phyloP scores from a whole-genome alignment of 1,140 invertebrate genomes.

The Chlorops oryzae region DNA sequence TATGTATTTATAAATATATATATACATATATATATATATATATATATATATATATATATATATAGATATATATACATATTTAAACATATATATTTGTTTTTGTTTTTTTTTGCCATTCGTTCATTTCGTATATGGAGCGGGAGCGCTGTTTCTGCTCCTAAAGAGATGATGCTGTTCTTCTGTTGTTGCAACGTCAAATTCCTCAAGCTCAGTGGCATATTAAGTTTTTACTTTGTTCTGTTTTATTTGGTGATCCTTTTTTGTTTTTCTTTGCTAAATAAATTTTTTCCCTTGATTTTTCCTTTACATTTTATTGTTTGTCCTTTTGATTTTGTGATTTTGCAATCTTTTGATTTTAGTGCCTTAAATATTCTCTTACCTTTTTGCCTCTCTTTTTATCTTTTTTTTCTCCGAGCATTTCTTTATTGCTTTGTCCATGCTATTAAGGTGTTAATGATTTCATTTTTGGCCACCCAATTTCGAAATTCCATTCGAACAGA shows the following conservation, averaged over 20 bases:
- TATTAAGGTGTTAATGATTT: slow-evolving; percentile 47
- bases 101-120: slow-evolving; percentile 4
- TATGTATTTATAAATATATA: too few species aligned
- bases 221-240: not conserved
- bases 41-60: too few species aligned
- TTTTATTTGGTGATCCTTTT: too few species aligned
- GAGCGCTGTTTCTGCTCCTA: not conserved
- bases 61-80: too few species aligned
- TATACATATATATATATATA: too few species aligned
- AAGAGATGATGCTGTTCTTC: not conserved
- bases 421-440: not conserved
- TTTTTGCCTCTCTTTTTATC: slow-evolving; percentile 1
- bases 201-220: slow-evolving; percentile 28
- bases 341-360: not conserved
- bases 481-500: slow-evolving; percentile 10
- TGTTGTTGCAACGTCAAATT: slow-evolving; percentile 18
- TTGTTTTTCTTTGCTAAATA: not conserved
- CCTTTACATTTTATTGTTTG: not conserved
- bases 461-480: slow-evolving; percentile 47
- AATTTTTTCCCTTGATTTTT: not conserved
- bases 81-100: too few species aligned
- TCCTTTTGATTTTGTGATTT: not conserved
- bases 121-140: slow-evolving; percentile 3
- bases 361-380: not conserved
- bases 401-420: slow-evolving; percentile 25